Conservation (phyloP, 2,113 vertebrate species). For the Hyperoodon ampullatus region DNA sequence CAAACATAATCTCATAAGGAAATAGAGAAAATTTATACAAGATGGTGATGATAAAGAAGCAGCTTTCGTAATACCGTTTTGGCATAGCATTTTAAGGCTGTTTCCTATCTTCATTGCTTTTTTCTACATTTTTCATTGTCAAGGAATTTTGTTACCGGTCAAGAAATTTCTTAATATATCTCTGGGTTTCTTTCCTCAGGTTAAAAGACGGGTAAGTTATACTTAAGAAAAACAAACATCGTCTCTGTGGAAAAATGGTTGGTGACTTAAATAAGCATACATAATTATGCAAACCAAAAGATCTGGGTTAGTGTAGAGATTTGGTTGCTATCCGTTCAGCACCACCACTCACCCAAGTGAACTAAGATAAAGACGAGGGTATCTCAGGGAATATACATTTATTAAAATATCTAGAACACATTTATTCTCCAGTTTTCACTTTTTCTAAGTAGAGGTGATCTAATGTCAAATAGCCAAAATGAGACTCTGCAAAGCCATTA, state of each 20-base stretch:
- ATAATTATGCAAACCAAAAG: not conserved
- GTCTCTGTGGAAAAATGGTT: not conserved
- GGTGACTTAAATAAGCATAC: not conserved
- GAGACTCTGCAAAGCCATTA: not conserved
- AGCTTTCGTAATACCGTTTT: not conserved
- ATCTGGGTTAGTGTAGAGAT: not conserved
- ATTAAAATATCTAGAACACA: not conserved
- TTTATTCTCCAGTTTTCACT: not conserved
- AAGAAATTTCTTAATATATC: not conserved
- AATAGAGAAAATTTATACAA: not conserved
- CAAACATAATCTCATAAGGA: not conserved
- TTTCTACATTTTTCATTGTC: no score
- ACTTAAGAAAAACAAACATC: not conserved
- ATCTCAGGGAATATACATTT: not conserved
- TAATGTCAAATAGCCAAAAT: not conserved
- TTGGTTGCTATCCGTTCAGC: conserved; percentile 83
- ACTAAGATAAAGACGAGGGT: not conserved
- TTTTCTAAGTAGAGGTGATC: not conserved
- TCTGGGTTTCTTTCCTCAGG: not conserved
- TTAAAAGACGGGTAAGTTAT: not conserved
- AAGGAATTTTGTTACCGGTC: not conserved
- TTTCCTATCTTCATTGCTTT: not conserved
- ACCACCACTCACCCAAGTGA: conserved; percentile 55
- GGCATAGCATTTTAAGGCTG: not conserved
- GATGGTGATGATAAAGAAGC: not conserved